phyloP scores from a whole-genome alignment of 2,888 invertebrate species.

The Sinodicranocentrus sp. region DNA sequence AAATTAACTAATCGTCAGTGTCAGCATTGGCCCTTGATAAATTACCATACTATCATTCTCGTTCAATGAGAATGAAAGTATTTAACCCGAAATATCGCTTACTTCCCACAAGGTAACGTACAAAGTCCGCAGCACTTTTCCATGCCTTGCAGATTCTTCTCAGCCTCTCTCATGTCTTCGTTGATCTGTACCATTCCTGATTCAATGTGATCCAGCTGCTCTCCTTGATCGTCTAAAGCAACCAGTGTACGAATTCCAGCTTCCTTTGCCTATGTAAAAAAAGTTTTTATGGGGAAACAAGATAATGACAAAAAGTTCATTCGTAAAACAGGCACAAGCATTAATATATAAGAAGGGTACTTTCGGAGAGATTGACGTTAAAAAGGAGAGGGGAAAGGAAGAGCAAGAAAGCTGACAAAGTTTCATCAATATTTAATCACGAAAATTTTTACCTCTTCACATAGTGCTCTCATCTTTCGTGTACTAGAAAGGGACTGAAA shows the following conservation, averaged over 20 bases:
- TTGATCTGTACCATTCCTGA: slow-evolving; percentile 99
- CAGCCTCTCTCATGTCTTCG: slow-evolving; percentile 99
- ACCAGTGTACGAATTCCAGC: slow-evolving; percentile 99
- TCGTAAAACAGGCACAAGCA: no score
- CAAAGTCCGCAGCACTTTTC: slow-evolving; percentile 99
- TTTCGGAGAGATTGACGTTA: slow-evolving; percentile 30
- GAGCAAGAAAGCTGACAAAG: no score
- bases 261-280: slow-evolving; percentile 93
- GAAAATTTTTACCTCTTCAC: slow-evolving; percentile 90
- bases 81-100: no score
- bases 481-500: slow-evolving; percentile 95
- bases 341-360: no score
- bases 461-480: slow-evolving; percentile 93
- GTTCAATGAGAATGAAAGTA: background rate
- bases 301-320: no score
- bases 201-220: slow-evolving; percentile 99
- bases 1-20: slow-evolving; percentile 32
- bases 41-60: slow-evolving; percentile 29
- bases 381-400: slow-evolving; percentile 26
- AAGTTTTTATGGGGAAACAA: slow-evolving; percentile 42
- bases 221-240: slow-evolving; percentile 99
- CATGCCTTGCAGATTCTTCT: slow-evolving; percentile 99
- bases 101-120: slow-evolving; percentile 99
- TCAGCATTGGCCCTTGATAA: slow-evolving; percentile 29
- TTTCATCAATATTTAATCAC: slow-evolving; percentile 36